A percentile compares a stretch with the other conserved stretches of the same genome.
Conservation (phyloP, 2,888 invertebrate species). For the Cataglyphis altisquamis region DNA sequence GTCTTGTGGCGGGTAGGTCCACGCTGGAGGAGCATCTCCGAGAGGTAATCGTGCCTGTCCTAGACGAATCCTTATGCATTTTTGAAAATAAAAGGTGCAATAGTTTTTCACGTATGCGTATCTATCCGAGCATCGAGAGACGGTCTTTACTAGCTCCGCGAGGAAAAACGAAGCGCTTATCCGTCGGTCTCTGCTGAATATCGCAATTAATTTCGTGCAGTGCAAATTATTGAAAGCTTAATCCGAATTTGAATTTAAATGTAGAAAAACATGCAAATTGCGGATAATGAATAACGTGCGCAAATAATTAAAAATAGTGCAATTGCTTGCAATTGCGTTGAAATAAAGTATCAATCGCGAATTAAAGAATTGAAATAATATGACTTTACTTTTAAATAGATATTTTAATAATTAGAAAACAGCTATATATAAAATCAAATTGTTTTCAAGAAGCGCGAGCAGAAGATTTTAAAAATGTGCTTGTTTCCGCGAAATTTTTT, state of each 20-base stretch:
- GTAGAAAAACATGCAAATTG: slow-evolving; percentile 18
- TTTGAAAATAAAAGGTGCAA: slow-evolving; percentile 66
- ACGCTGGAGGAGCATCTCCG: slow-evolving; percentile 76
- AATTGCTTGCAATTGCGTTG: slow-evolving; percentile 33
- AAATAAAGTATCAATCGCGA: slow-evolving; percentile 4
- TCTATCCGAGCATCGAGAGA: slow-evolving; percentile 54
- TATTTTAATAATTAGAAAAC: not conserved
- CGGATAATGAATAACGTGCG: slow-evolving; percentile 13
- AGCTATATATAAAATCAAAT: not conserved
- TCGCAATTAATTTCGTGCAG: slow-evolving; percentile 38
- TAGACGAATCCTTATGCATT: slow-evolving; percentile 80
- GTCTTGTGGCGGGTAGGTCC: slow-evolving; percentile 74
- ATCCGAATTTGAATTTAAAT: slow-evolving; percentile 6
- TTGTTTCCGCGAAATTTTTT: not conserved
- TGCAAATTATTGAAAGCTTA: slow-evolving; percentile 31
- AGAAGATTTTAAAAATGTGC: not conserved
- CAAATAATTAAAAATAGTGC: not conserved
- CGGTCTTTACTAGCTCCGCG: slow-evolving; percentile 43
- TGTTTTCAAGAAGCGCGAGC: not conserved
- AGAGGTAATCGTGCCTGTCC: slow-evolving; percentile 74
- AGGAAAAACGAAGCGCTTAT: slow-evolving; percentile 41
- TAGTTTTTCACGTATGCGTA: slow-evolving; percentile 50
- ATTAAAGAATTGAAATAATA: not conserved
- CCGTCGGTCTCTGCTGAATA: slow-evolving; percentile 53
- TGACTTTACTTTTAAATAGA: not conserved